Evolutionary conservation across 1,140 invertebrate genomes (phyloP), one percentile per base, ranked within the genome.

Genomic region (Lepidurus apus): DNA sequence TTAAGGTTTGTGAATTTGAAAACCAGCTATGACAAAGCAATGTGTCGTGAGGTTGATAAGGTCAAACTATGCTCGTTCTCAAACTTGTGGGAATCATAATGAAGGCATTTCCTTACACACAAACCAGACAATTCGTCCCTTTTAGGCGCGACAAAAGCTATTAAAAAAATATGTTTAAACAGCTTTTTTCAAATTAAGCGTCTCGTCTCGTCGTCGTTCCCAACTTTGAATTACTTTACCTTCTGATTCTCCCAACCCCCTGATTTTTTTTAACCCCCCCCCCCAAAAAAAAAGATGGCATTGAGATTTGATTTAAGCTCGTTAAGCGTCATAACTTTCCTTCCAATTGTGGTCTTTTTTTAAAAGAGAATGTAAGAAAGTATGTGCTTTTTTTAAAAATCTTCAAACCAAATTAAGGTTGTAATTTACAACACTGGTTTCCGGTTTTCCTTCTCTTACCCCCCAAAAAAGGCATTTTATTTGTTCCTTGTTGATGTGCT

Each of bases 131-230:
- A 65, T 65, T 17, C 6, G 17, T n/a, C 53, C 13, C 21, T 65
- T 65, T 65, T 65, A 65, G 53, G 53, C 53, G 53, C 53, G 53
- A 65, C 53, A 65, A 65, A 65, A 17, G 53, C 21, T 21, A 65
- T 65, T 65, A 65, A 65, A 65, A 65, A 65, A 65, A 21, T 17
- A n/a, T n/a, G 13, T 65, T 65, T 21, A 65, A 21, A 65, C 53
- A 65, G 13, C 53, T n/a, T 21, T 34, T 4, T 21, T 65, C 9
- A 65, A 65, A 65, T 65, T 65, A 65, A 65, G 53, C 9, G 34
- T 34, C 34, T 34, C 34, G 34, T 34, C 34, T 34, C 3, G 34
- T 34, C 34, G 34, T 34, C 34, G 34, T 34, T 34, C 34, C 34
- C 34, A 34, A 34, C 34, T 34, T 34, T 34, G 34, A 34, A 34